phyloP scores from a whole-genome alignment of 64 coral and sea anemone genomes.

The Catalaphyllia jardinei region DNA sequence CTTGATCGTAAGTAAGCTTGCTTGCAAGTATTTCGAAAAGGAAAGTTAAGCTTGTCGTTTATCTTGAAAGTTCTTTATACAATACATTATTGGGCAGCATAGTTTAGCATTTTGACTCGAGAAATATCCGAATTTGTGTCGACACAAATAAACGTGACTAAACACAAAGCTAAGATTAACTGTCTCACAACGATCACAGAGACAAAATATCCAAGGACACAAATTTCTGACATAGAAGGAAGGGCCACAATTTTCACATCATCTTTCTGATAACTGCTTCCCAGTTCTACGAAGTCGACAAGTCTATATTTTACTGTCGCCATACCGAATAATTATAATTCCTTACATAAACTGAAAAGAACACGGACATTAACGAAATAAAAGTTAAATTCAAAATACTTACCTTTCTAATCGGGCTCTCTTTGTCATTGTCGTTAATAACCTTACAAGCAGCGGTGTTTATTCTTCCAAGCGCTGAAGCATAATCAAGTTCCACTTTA shows the following conservation, averaged over 20 bases:
- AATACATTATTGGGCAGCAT: background rate
- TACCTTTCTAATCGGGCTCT: conserved; percentile 82
- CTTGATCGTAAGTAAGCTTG: background rate
- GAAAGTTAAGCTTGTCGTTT: background rate
- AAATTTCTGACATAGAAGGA: background rate
- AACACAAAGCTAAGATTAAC: background rate
- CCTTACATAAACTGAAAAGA: background rate
- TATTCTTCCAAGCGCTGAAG: conserved; percentile 74
- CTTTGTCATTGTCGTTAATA: conserved; percentile 58
- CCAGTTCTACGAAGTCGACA: background rate
- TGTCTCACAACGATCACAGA: no score
- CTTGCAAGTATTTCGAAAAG: background rate
- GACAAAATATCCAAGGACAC: background rate
- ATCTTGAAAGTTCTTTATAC: background rate
- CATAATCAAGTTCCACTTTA: conserved; percentile 86
- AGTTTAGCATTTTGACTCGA: background rate
- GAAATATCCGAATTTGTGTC: background rate
- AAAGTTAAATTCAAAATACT: background rate
- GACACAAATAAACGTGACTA: background rate
- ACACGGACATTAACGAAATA: background rate
- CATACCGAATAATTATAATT: background rate
- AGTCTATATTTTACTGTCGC: background rate
- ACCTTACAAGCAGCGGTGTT: conserved; percentile 57
- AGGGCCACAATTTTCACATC: background rate
- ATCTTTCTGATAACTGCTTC: background rate